Evolutionary conservation across 2,888 invertebrate species (phyloP), one percentile per base, ranked within the genome.

Genomic region (Nemoura dubitans): DNA sequence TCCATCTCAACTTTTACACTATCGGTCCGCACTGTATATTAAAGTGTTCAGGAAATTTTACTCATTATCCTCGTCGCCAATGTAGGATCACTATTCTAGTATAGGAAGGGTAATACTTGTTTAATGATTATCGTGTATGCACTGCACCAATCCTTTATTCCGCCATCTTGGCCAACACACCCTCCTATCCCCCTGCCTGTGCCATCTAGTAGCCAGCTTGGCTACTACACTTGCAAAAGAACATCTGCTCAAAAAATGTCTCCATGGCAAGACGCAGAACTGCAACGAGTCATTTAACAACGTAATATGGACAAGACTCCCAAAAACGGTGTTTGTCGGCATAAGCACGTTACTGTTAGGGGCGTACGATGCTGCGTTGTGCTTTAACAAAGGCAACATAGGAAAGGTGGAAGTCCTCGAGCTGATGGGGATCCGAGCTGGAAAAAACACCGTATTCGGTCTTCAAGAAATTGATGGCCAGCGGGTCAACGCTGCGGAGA

Each of bases 221-320:
- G 36, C 36, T 36, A 36, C 36, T 36, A 36, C 36, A 36, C n/a
- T n/a, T n/a, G n/a, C 76, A 3, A 76, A 25, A 7, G 5, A 43
- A 81, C 6, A 86, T 29, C 30, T 86, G 28, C 27, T 85, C 76
- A 43, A 82, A 77, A 59, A 85, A 76, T 88, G 86, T 83, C 29
- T 87, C 16, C 86, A 85, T 27, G 87, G 87, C 0, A 82, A 81
- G 26, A 87, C 87, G 25, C 81, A 87, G 2, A 87, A 87, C 80
- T 27, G 29, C 28, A 87, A 87, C 21, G 87, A 87, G 80, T 80
- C 80, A 16, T 80, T 80, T 27, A 80, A 80, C 80, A 80, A 80
- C 28, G 80, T 80, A 2, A 80, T 27, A 27, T 80, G 80, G 80
- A 80, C 80, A 26, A 21, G 80, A 28, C 7, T 80, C 7, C 80